Evolutionary conservation across 2,888 invertebrate species (phyloP).

Genomic region (Crioceris asparagi): DNA sequence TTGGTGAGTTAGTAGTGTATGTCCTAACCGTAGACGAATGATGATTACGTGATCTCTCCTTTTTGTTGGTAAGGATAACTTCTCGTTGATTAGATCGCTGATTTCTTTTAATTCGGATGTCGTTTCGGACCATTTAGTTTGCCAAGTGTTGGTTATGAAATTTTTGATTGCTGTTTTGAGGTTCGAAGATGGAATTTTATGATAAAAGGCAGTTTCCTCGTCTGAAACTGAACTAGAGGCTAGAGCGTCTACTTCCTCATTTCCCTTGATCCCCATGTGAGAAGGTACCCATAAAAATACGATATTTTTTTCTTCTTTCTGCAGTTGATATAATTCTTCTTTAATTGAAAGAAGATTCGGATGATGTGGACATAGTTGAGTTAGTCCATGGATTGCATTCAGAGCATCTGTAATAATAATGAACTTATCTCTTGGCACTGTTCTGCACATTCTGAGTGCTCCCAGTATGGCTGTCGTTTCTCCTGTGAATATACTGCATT

Average conservation of each 20-base stretch:
- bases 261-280: not conserved
- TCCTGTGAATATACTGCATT: conserved; percentile 1
- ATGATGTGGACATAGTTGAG: not conserved
- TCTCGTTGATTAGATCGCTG: not conserved
- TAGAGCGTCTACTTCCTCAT: not conserved
- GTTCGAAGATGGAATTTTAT: not conserved
- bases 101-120: not conserved
- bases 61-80: not conserved
- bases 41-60: conserved; percentile 1
- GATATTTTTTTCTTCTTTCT: not conserved
- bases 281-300: conserved; percentile 2
- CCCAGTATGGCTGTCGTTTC: conserved; percentile 1
- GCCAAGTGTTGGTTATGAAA: not conserved
- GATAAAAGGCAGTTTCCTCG: not conserved
- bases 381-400: not conserved
- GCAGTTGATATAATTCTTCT: not conserved
- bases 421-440: not conserved
- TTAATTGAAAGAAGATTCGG: not conserved
- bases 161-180: not conserved
- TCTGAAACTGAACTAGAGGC: not conserved
- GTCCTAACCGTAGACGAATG: not conserved
- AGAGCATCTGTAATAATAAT: conserved; percentile 1
- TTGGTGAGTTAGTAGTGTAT: conserved; percentile 1
- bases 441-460: not conserved
- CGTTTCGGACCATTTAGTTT: not conserved